These are phyloP conservation scores for Tanypteryx hageni DNA, from an alignment of 2,888 invertebrate genomes.

Conservation along the genomic window DNA sequence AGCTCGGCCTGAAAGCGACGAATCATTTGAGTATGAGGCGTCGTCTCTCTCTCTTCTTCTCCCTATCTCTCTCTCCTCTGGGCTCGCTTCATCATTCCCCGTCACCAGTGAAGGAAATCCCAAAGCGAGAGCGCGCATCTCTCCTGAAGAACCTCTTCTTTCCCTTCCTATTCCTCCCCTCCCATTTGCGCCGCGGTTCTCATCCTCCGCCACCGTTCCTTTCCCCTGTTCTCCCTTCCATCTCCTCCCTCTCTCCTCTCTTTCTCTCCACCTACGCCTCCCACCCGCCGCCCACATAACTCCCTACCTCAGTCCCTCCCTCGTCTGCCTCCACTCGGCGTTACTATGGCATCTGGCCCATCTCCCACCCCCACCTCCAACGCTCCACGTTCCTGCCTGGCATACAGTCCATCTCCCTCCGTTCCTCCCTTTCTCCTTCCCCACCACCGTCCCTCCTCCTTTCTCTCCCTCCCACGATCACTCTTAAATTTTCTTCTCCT, in stretches of 20 bases:
- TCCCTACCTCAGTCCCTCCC: not conserved
- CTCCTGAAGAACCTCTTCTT: not conserved
- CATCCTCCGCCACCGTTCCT: not conserved
- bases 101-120: conserved; percentile 29
- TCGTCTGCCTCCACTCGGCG: not conserved
- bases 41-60: not conserved
- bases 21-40: conserved; percentile 18
- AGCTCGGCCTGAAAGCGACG: conserved; percentile 18
- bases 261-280: not conserved
- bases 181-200: not conserved
- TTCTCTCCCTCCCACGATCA: too few species aligned
- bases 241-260: not conserved
- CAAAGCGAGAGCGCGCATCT: conserved; percentile 10
- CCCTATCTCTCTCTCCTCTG: not conserved
- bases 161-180: not conserved
- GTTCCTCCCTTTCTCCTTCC: not conserved
- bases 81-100: conserved; percentile 40
- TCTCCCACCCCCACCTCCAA: not conserved
- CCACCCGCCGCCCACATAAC: not conserved
- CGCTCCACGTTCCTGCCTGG: not conserved
- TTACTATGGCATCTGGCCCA: conserved; percentile 36
- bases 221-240: not conserved
- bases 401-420: too few species aligned
- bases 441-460: not conserved
- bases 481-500: too few species aligned